These are phyloP conservation scores for Hylomyscus alleni DNA, from an alignment of 2,797 vertebrate species.

Conservation along the genomic window DNA sequence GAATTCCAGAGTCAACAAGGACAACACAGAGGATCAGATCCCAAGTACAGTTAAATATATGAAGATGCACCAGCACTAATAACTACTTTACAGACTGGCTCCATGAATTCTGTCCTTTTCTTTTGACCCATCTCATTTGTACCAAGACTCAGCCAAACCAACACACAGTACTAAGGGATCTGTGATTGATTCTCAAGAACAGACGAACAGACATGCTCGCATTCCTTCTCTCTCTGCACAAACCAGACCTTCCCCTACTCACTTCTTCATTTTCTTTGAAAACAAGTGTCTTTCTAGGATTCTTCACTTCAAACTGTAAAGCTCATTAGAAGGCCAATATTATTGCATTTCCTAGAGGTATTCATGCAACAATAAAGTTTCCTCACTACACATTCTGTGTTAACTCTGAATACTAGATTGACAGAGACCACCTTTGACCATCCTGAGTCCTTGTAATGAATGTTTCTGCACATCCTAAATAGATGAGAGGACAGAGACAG, in stretches of 20 bases:
- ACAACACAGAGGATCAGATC: not conserved
- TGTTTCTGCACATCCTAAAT: not conserved
- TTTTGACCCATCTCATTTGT: not conserved
- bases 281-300: not conserved
- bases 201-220: too few species aligned
- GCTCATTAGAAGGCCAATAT: not conserved
- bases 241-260: not conserved
- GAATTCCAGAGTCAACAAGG: not conserved
- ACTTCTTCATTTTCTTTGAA: not conserved
- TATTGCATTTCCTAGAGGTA: not conserved
- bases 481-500: accelerated
- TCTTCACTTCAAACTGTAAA: not conserved
- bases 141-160: too few species aligned
- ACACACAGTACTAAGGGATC: accelerated
- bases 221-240: not conserved
- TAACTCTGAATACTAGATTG: not conserved
- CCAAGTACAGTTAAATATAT: not conserved
- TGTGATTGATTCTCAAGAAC: not conserved
- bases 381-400: not conserved
- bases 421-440: not conserved
- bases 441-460: not conserved
- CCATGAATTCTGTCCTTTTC: not conserved
- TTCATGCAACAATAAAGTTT: too few species aligned
- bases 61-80: too few species aligned
- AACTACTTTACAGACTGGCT: not conserved